A percentile compares a stretch with the other conserved stretches of the same genome.
These are phyloP conservation scores for Myocastor coypus DNA, from an alignment of 2,113 vertebrate species.

Conservation along the genomic window DNA sequence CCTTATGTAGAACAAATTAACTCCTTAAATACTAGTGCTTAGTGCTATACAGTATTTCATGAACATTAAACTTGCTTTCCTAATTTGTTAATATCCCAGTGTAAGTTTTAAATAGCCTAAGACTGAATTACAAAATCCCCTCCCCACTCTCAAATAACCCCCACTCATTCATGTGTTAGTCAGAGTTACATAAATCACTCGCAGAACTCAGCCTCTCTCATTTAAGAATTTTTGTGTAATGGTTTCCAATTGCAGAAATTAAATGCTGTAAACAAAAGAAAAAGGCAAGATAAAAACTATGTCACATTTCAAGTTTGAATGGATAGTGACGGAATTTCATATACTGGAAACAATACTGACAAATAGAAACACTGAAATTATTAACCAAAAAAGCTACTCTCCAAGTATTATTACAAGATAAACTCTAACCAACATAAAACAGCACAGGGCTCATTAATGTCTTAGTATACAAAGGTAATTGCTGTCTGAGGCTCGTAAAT, in stretches of 20 bases:
- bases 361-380: conserved; percentile 43
- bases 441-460: conserved; percentile 67
- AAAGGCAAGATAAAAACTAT: conserved; percentile 44
- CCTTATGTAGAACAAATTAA: conserved; percentile 59
- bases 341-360: conserved; percentile 16
- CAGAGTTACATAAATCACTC: conserved; percentile 51
- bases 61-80: conserved; percentile 65
- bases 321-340: conserved; percentile 19
- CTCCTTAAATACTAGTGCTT: conserved; percentile 31
- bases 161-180: conserved; percentile 58
- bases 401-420: conserved; percentile 54
- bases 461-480: conserved; percentile 77
- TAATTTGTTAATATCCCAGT: conserved; percentile 60
- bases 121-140: conserved; percentile 32
- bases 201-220: conserved; percentile 31
- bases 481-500: conserved; percentile 50
- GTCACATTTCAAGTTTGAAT: conserved; percentile 61
- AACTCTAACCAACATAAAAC: conserved; percentile 68
- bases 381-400: not conserved
- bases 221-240: conserved; percentile 31
- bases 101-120: conserved; percentile 43
- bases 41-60: conserved; percentile 41
- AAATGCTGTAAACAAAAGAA: conserved; percentile 59
- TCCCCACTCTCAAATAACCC: not conserved
- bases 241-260: conserved; percentile 71